Evolutionary conservation across 2,113 vertebrate genomes (phyloP), one percentile per base, ranked within the genome.

Genomic region (Lampris incognitus): DNA sequence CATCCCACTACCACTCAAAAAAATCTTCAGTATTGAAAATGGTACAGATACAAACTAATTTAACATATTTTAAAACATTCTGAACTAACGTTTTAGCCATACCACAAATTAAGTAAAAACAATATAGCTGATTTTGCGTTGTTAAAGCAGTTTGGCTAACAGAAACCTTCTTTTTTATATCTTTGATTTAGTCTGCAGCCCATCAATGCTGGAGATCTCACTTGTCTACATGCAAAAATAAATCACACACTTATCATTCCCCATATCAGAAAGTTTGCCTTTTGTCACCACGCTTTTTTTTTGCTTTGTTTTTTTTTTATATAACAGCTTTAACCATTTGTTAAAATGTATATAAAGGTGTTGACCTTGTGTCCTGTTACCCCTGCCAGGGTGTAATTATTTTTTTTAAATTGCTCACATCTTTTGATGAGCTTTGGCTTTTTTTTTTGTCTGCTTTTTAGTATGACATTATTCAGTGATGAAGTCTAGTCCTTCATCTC

Each of bases 381-480:
- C 9, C 6, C 46, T 39, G 65, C 59, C 36, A 37, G 36, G 42
- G 62, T 42, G 42, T 37, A 13, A 9, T 58, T 11, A 2, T 67
- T 74, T 40, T 66, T 63, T 63, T 49, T 48, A 67, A 46, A 49
- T 13, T 1, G 46, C 58, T 67, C 36, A 42, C 37, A 42, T 60
- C 63, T 40, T 6, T 41, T 66, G 42, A 7, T 74, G 65, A 69
- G 40, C n/a, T 48, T 46, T 2, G 2, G 3, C 40, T 41, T 7
- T n/a, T 38, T 10, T 40, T 54, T 41, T 52, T 4, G 40, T 46
- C 11, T 54, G 10, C 3, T 24, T 52, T 60, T 67, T 66, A 24
- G 24, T 13, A 44, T 13, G 8, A 63, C 38, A 66, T 69, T 61
- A 59, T 69, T 6, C 1, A 80, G 71, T 51, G 41, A 39, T 3